Percentiles rank a stretch among this genome's conserved stretches.
Evolutionary conservation across 64 coral and sea anemone genomes (phyloP).

Genomic region (Porites lutea): DNA sequence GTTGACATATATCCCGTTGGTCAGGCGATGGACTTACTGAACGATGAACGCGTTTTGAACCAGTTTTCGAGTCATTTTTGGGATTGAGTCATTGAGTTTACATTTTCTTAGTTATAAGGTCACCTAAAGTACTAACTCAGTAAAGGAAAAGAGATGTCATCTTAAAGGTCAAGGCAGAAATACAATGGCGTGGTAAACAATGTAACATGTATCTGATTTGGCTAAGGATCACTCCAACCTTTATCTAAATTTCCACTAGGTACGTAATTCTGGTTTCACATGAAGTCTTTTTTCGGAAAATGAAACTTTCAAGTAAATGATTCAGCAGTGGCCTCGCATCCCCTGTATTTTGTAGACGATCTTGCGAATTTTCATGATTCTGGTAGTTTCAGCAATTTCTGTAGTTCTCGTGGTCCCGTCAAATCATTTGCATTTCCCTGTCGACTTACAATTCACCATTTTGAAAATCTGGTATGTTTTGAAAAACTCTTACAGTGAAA

Average conservation of each 20-base stretch:
- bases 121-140: background rate
- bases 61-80: background rate
- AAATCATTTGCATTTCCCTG: background rate
- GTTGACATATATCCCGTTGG: background rate
- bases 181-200: background rate
- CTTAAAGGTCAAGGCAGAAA: background rate
- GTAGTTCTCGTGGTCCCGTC: background rate
- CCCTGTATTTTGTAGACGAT: background rate
- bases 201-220: background rate
- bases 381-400: background rate
- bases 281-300: background rate
- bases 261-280: background rate
- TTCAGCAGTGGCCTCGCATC: background rate
- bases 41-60: background rate
- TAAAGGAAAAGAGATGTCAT: background rate
- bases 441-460: background rate
- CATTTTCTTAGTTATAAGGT: background rate
- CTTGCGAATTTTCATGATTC: background rate
- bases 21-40: background rate
- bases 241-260: background rate
- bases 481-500: background rate
- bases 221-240: background rate
- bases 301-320: background rate
- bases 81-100: background rate
- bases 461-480: background rate